Base-by-base conservation (phyloP, 2,113 vertebrate species). In the Ceuthmochares aereus region DNA sequence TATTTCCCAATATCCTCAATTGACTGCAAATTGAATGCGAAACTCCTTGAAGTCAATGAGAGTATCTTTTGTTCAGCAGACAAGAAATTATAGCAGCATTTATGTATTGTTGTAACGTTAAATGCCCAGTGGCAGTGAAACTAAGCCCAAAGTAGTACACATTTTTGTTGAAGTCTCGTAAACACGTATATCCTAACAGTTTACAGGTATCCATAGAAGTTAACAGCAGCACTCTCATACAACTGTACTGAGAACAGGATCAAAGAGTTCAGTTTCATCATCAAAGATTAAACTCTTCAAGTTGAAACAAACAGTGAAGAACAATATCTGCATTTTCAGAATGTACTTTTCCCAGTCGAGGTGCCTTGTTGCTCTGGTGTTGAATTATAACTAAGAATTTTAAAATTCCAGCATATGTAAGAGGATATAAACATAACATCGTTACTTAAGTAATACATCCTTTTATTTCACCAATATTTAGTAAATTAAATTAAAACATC, bases 401-500 rank as follows among this genome's bases (percentile, higher is more conserved):
- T 83, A 63, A 89, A 93, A 96, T 90, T 82, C 72, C 69, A 87
- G 56, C 42, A 43, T 84, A 68, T 78, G 56, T 75, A 93, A 96
- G 42, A 88, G 43, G 73, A 78, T 84, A 92, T 63, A 90, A 95
- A 75, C 70, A 94, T 90, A 96, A 79, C 67, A 87, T 27, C 37
- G 64, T 87, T 93, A 85, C n/a, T 87, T 82, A 87, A 82, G 8
- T 76, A 60, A 94, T 91, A 96, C 64, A 89, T 40, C 47, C 15
- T 93, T 94, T 93, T 76, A 93, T 85, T 91, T 83, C 85, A 84
- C 36, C 12, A 82, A 54, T 77, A 78, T 60, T 87, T 74, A 85
- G 36, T 67, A 77, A 95, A 92, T 94, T 96, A 96, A 83, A 94
- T 89, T 77, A 94, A 94, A 95, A 67, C 89, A 73, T 72, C 21